phyloP scores from a whole-genome alignment of 2,797 vertebrate genomes.

The Benthosema pterotum region DNA sequence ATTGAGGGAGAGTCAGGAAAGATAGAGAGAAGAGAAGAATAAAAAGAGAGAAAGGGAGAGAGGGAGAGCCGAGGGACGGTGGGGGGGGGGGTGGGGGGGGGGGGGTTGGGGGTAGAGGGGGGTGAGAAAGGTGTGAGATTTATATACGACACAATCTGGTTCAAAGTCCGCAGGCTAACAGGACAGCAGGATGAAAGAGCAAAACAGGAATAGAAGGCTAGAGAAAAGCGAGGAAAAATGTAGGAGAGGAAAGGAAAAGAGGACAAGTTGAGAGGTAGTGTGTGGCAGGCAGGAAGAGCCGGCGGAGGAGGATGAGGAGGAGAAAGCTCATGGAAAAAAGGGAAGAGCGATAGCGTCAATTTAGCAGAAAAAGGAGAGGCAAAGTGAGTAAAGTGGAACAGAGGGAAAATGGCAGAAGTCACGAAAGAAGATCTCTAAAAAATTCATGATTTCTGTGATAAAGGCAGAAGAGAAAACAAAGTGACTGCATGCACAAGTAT shows the following conservation, averaged over 20 bases:
- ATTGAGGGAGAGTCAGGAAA: not conserved
- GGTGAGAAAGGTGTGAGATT: conserved; percentile 44
- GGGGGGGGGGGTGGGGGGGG: not conserved
- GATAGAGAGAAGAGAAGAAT: not conserved
- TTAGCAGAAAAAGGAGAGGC: conserved; percentile 22
- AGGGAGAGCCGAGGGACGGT: conserved; percentile 7
- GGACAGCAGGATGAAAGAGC: conserved; percentile 9
- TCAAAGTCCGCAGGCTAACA: conserved; percentile 47
- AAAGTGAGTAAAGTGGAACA: conserved; percentile 1
- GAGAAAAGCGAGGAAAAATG: not conserved
- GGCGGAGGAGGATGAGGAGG: conserved; percentile 14
- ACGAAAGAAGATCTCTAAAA: conserved; percentile 8
- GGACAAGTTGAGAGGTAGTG: no score
- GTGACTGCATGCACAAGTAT: not conserved
- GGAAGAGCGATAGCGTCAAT: conserved; percentile 20
- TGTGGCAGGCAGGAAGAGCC: conserved; percentile 26
- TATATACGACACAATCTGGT: conserved; percentile 47
- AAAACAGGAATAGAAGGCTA: no score
- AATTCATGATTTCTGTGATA: not conserved
- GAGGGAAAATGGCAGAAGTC: conserved; percentile 3
- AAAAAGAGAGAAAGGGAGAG: conserved; percentile 4
- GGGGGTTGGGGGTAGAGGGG: not conserved
- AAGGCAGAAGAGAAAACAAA: conserved; percentile 1
- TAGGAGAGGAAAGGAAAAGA: not conserved
- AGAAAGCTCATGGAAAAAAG: not conserved